Conservation (phyloP, 2,113 vertebrate species). For the Orientallactaga bullata region DNA sequence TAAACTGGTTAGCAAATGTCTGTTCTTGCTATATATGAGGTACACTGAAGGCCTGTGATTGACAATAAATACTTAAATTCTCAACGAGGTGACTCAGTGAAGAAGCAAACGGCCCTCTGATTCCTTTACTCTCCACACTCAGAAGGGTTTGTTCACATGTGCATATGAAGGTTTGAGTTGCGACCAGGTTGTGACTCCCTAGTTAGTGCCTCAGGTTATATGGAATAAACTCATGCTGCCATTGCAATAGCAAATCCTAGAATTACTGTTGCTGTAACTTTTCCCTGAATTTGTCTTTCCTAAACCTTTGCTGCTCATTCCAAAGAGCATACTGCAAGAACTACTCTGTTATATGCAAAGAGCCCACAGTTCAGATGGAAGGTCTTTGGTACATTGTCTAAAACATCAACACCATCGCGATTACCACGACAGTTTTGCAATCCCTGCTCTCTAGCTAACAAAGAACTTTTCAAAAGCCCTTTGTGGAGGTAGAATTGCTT, state of each 20-base stretch:
- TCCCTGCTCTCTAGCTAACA: constrained; percentile 77
- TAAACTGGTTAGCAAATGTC: constrained; percentile 27
- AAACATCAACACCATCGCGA: constrained; percentile 71
- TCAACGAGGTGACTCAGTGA: background rate
- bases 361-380: constrained; percentile 38
- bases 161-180: background rate
- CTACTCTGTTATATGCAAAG: constrained; percentile 70
- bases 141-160: background rate
- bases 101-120: background rate
- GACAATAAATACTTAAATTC: background rate
- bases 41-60: background rate
- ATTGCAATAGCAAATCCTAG: constrained; percentile 57
- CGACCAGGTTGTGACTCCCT: constrained; percentile 52
- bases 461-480: constrained; percentile 82
- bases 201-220: constrained; percentile 64
- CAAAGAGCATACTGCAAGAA: constrained; percentile 73
- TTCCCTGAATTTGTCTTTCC: constrained; percentile 76
- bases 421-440: constrained; percentile 82
- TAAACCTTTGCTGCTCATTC: constrained; percentile 57
- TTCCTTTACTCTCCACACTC: background rate
- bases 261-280: constrained; percentile 69
- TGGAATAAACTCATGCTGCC: constrained; percentile 59
- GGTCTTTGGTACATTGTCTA: constrained; percentile 73
- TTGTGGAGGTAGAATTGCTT: constrained; percentile 72
- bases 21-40: background rate